Evolutionary conservation across 2,797 vertebrate genomes (phyloP).

Genomic region (Tauraco hartlaubi): DNA sequence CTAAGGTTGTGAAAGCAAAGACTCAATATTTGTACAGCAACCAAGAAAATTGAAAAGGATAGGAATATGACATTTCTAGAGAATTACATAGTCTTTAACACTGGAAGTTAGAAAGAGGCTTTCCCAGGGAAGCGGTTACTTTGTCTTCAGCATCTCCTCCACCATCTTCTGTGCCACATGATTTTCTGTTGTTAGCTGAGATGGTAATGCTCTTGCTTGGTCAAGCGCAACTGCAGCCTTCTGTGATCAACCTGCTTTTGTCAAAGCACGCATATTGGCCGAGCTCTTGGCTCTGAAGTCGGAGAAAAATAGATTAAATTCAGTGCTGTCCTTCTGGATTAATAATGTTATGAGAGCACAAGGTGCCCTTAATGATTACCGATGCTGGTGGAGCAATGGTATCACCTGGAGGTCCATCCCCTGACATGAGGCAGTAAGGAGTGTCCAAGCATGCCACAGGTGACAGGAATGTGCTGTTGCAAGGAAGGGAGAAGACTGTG

Average conservation of each 20-base stretch:
- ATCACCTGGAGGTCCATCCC: not conserved
- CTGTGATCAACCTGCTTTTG: not conserved
- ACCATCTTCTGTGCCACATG: accelerated
- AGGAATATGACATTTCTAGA: not conserved
- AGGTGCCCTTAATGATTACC: not conserved
- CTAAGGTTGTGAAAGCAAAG: not conserved
- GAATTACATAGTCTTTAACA: not conserved
- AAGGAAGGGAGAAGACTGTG: not conserved
- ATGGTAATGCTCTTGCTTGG: not conserved
- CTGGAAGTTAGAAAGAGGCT: not conserved
- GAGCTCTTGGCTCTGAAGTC: not conserved
- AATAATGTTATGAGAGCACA: not conserved
- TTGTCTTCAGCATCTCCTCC: not conserved
- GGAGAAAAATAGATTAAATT: not conserved
- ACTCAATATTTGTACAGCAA: not conserved
- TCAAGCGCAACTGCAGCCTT: not conserved
- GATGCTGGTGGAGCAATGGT: not conserved
- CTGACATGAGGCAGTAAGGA: not conserved
- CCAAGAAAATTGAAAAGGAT: not conserved
- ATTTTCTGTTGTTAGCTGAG: accelerated
- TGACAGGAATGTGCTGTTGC: not conserved
- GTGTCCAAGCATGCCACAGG: accelerated
- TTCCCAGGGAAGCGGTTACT: not conserved
- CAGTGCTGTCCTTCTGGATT: not conserved
- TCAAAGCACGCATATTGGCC: not conserved